These are phyloP conservation scores for Troides aeacus DNA, from an alignment of 2,888 invertebrate species.

Conservation along the genomic window DNA sequence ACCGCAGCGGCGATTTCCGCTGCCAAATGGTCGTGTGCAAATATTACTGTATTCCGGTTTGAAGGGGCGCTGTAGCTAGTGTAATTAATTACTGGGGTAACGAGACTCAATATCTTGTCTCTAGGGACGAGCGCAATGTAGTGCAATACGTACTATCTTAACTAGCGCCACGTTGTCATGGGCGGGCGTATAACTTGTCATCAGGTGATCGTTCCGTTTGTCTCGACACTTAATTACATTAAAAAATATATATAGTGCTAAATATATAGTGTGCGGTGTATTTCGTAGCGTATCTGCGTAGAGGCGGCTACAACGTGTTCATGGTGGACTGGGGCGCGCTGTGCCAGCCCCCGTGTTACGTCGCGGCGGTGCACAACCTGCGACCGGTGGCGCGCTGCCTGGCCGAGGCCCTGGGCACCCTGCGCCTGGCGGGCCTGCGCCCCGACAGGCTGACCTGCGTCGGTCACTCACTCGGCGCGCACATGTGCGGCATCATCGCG, in stretches of 20 bases:
- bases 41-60: no score
- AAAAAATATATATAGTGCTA: not conserved
- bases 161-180: no score
- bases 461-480: conserved; percentile 88
- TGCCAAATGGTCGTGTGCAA: no score
- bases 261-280: not conserved
- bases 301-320: conserved; percentile 88
- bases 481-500: conserved; percentile 87
- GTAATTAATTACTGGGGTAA: no score
- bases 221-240: no score
- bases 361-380: conserved; percentile 88
- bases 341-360: conserved; percentile 85
- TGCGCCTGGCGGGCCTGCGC: conserved; percentile 83
- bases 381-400: conserved; percentile 85
- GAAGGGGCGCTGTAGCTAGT: no score
- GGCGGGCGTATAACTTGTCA: no score
- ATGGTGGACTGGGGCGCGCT: conserved; percentile 89
- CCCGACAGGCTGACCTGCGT: conserved; percentile 86
- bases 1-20: no score
- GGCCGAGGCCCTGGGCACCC: conserved; percentile 81
- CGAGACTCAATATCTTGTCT: no score
- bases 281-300: conserved; percentile 83
- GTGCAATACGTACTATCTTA: no score
- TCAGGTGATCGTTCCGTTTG: no score
- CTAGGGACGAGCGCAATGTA: no score